A percentile compares a stretch with the other conserved stretches of the same genome.
Evolutionary conservation across 2,797 vertebrate species (phyloP).

Genomic region (Gephyroberyx darwinii): DNA sequence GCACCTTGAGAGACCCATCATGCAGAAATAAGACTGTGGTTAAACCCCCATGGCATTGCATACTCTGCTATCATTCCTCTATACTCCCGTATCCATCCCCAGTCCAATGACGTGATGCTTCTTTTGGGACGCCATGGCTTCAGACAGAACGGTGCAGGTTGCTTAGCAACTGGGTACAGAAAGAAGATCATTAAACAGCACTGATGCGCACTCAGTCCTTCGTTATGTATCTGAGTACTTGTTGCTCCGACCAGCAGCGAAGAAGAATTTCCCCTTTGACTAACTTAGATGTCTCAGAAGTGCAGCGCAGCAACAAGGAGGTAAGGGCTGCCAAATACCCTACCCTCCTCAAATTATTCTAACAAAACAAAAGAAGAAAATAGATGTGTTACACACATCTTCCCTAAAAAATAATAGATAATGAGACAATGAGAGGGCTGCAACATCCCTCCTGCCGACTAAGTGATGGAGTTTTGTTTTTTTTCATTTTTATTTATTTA

Average conservation of each 20-base stretch:
- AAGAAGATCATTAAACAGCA: constrained; percentile 78
- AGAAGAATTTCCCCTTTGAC: constrained; percentile 25
- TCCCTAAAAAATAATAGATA: neutral
- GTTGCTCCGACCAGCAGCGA: constrained; percentile 50
- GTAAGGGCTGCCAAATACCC: neutral
- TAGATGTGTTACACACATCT: too few species aligned
- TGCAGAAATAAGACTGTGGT: neutral
- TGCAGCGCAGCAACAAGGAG: neutral
- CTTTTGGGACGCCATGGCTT: constrained; percentile 72
- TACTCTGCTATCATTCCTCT: constrained; percentile 52
- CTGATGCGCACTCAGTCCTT: constrained; percentile 70
- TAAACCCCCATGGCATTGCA: constrained; percentile 24
- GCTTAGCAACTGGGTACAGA: constrained; percentile 83
- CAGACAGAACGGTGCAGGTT: constrained; percentile 74
- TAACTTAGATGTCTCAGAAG: constrained; percentile 4
- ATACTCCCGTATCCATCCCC: constrained; percentile 28
- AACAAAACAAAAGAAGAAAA: neutral
- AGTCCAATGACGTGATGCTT: constrained; percentile 67
- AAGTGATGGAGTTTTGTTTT: too few species aligned
- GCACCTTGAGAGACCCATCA: neutral
- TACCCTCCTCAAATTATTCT: constrained; percentile 6
- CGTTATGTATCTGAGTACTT: constrained; percentile 63
- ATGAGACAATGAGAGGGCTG: neutral
- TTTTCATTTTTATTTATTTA: neutral
- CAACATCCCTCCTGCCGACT: neutral